Conservation (phyloP, 2,797 vertebrate species). For the Paedocypris micromegethes region DNA sequence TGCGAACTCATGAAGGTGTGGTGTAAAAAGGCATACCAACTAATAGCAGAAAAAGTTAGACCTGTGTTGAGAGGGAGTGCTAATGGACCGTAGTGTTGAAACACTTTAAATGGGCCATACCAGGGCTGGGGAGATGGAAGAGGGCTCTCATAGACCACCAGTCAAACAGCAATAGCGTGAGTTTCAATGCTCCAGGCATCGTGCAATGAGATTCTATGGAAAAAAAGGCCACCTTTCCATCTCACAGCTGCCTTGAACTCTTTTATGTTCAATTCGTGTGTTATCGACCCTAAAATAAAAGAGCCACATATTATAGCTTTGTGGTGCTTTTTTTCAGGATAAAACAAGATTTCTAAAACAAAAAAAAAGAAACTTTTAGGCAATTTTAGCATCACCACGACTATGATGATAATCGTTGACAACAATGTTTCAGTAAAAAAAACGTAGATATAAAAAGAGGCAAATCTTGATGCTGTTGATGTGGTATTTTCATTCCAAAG, state of each 20-base stretch:
- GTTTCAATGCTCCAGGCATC: slow-evolving; percentile 14
- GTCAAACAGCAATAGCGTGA: slow-evolving; percentile 11
- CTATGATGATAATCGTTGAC: too few species aligned
- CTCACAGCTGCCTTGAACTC: slow-evolving; percentile 20
- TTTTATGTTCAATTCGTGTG: slow-evolving; percentile 16
- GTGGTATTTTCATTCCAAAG: too few species aligned
- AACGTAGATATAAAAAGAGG: too few species aligned
- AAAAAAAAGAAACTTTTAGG: background rate
- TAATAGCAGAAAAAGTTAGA: too few species aligned
- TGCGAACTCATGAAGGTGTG: too few species aligned
- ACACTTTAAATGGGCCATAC: slow-evolving; percentile 9
- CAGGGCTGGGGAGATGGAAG: slow-evolving; percentile 19
- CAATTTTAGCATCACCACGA: too few species aligned
- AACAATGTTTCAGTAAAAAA: too few species aligned
- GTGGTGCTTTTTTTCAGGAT: background rate
- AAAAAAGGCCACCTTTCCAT: slow-evolving; percentile 6
- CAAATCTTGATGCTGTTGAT: too few species aligned
- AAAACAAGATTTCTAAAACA: background rate
- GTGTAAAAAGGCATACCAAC: too few species aligned
- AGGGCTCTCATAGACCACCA: background rate
- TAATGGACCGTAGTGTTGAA: background rate
- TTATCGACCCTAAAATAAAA: slow-evolving; percentile 18
- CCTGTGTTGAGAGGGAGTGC: background rate
- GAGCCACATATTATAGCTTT: background rate
- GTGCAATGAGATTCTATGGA: slow-evolving; percentile 12